A percentile compares a stretch with the other conserved stretches of the same genome.
Conservation (phyloP, 2,113 vertebrate genomes). For the Caloenas nicobarica region DNA sequence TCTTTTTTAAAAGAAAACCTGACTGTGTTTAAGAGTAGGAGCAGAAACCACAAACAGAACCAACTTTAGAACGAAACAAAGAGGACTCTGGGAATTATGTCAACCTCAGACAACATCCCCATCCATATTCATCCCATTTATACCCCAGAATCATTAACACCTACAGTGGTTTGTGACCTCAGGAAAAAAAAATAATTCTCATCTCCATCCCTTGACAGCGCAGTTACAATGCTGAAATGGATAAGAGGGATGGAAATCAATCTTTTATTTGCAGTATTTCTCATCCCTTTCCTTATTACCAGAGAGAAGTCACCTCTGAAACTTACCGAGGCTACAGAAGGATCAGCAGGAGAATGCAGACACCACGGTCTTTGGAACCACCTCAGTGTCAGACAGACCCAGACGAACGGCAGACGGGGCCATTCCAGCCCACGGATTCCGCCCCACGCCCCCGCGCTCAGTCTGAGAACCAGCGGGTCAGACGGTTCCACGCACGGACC, state of each 20-base stretch:
- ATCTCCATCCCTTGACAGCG: not conserved
- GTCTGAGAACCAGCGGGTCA: not conserved
- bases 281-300: not conserved
- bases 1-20: not conserved
- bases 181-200: too few relatives aligned
- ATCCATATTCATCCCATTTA: not conserved
- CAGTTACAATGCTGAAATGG: not conserved
- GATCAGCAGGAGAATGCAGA: not conserved
- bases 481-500: not conserved
- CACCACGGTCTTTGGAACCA: not conserved
- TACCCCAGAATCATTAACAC: not conserved
- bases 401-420: not conserved
- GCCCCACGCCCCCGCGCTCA: not conserved
- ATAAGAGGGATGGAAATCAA: fast-evolving
- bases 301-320: not conserved
- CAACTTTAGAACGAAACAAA: not conserved
- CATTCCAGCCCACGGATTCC: not conserved
- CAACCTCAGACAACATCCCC: not conserved
- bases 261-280: not conserved
- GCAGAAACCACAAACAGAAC: slow-evolving; percentile 10
- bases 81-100: not conserved
- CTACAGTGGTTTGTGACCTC: not conserved
- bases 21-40: not conserved
- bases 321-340: slow-evolving; percentile 7
- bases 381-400: not conserved